A percentile compares a stretch with the other conserved stretches of the same genome.
These are phyloP conservation scores for Lycodopsis pacificus DNA, from an alignment of 2,797 vertebrate genomes.

Conservation along the genomic window DNA sequence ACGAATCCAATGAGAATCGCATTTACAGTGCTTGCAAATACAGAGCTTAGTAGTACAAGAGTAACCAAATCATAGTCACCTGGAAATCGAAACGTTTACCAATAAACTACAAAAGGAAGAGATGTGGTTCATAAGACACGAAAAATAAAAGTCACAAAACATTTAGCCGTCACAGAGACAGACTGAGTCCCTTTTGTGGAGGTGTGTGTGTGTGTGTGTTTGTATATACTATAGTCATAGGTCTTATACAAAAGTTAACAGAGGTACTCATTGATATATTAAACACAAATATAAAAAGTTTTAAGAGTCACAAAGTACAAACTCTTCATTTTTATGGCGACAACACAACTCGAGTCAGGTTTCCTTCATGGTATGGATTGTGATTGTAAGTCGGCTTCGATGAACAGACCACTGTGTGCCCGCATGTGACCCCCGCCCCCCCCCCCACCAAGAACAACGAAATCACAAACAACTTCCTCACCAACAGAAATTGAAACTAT, in stretches of 20 bases:
- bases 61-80: conserved; percentile 89
- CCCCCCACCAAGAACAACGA: conserved; percentile 9
- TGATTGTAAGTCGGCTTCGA: conserved; percentile 66
- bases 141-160: conserved; percentile 85
- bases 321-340: conserved; percentile 86
- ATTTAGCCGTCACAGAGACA: conserved; percentile 82
- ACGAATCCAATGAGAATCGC: conserved; percentile 88
- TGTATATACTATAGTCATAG: conserved; percentile 84
- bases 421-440: conserved; percentile 24
- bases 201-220: conserved; percentile 66
- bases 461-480: conserved; percentile 22
- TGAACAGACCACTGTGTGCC: conserved; percentile 58
- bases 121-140: conserved; percentile 83
- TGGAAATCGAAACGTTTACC: conserved; percentile 86
- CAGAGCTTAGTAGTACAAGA: conserved; percentile 93
- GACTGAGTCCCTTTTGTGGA: conserved; percentile 77
- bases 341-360: conserved; percentile 81
- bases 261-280: conserved; percentile 90
- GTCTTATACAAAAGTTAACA: conserved; percentile 89
- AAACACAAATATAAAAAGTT: conserved; percentile 91
- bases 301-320: conserved; percentile 88
- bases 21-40: conserved; percentile 95
- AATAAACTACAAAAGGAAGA: conserved; percentile 85
- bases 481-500: conserved; percentile 20
- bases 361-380: conserved; percentile 73